These are phyloP conservation scores for Peromyscus leucopus DNA, from an alignment of 2,113 vertebrate species.

Conservation along the genomic window DNA sequence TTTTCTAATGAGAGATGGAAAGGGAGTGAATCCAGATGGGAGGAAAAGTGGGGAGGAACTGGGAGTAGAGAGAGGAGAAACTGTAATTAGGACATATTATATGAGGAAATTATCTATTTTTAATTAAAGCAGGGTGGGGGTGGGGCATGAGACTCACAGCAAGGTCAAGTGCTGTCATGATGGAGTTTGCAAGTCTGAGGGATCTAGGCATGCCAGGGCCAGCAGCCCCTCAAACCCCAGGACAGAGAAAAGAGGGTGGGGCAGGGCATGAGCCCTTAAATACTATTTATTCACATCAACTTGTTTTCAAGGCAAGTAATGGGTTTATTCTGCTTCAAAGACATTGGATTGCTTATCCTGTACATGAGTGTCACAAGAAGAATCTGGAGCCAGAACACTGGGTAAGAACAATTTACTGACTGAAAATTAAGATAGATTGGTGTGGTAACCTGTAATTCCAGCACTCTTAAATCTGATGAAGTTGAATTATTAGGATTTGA, in stretches of 20 bases:
- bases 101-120: background rate
- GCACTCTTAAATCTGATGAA: background rate
- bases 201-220: background rate
- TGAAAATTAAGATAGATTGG: background rate
- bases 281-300: background rate
- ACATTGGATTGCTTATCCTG: background rate
- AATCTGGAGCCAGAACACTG: background rate
- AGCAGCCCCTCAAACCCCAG: background rate
- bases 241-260: background rate
- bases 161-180: background rate
- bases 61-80: background rate
- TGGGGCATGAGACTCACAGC: background rate
- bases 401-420: background rate
- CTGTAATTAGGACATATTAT: background rate
- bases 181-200: background rate
- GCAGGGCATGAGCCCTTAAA: background rate
- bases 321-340: slow-evolving; percentile 37
- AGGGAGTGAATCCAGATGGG: background rate
- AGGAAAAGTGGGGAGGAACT: too few species aligned
- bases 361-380: slow-evolving; percentile 43
- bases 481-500: background rate
- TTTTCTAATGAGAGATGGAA: background rate
- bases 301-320: slow-evolving; percentile 27
- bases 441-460: background rate
- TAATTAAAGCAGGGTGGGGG: background rate